Evolutionary conservation across 2,113 vertebrate genomes (phyloP).

Genomic region (Chitala chitala): DNA sequence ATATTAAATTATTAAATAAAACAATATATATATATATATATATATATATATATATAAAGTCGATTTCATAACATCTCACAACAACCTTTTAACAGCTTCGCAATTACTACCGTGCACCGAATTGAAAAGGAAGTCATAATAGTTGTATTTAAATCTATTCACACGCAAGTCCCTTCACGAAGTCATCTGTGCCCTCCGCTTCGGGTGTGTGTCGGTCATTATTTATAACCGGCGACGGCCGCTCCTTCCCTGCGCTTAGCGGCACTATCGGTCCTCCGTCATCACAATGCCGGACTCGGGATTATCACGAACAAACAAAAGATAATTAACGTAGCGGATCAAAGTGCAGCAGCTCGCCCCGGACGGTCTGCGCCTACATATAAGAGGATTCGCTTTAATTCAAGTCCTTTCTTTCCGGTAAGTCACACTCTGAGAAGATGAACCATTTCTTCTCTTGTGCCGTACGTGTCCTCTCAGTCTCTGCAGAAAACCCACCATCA

Average conservation of each 20-base stretch:
- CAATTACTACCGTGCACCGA: slow-evolving; percentile 92
- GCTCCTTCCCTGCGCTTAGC: slow-evolving; percentile 83
- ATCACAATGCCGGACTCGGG: slow-evolving; percentile 78
- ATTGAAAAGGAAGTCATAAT: slow-evolving; percentile 93
- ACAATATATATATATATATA: too few relatives aligned
- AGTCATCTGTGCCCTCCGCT: slow-evolving; percentile 74
- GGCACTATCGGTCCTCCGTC: slow-evolving; percentile 88
- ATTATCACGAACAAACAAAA: slow-evolving; percentile 99
- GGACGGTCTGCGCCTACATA: slow-evolving; percentile 25
- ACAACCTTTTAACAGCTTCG: slow-evolving; percentile 74
- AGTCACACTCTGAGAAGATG: slow-evolving; percentile 67
- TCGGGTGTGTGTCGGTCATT: slow-evolving; percentile 93
- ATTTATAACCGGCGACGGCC: slow-evolving; percentile 93
- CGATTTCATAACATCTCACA: slow-evolving; percentile 63
- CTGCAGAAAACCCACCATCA: too few relatives aligned
- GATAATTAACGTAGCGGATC: slow-evolving; percentile 91
- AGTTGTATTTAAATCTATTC: slow-evolving; percentile 98
- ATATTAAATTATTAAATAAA: too few relatives aligned
- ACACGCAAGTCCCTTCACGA: slow-evolving; percentile 89
- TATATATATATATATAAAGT: too few relatives aligned
- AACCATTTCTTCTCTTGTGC: too few relatives aligned
- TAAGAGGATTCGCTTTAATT: slow-evolving; percentile 60
- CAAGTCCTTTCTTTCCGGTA: slow-evolving; percentile 53
- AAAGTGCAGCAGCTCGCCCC: slow-evolving; percentile 55
- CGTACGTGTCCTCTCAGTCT: not conserved